Evolutionary conservation across 2,888 invertebrate genomes (phyloP), one percentile per base, ranked within the genome.

Genomic region (Cybosia mesomella): DNA sequence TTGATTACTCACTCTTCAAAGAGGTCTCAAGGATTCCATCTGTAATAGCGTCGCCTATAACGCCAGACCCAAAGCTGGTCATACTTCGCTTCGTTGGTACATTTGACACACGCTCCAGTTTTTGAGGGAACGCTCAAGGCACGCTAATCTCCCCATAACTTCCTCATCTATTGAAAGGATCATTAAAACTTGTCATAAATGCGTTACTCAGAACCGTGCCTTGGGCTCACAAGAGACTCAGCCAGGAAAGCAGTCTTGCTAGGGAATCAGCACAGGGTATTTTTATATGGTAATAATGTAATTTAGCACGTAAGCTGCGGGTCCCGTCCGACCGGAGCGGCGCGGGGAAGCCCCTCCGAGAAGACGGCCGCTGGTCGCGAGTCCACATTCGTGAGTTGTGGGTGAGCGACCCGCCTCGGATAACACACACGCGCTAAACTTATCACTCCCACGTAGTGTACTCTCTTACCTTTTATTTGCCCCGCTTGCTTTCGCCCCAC

Each of bases 321-420:
- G 67, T 54, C 11, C 36, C n/a, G 73, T 72, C 67, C 71, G 73
- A 69, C 58, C 64, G 79, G 77, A 67, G 72, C 61, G 68, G 64
- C 54, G 69, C 22, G n/a, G 21, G 24, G 0, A 10, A 13, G 58
- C 72, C 73, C 80, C 80, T 72, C 77, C 80, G 80, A 55, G 58
- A 73, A 69, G 81, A 72, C 74, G 68, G 67, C 82, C 85, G 83
- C 72, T 71, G 75, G 84, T 79, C 87, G 87, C 86, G 71, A 68
- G 69, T 72, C 76, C 86, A 83, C 84, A 85, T 86, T 87, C 82
- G 91, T 90, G 85, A 91, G 90, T 91, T 75, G 88, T 80, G 87
- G 78, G 67, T 81, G 81, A 73, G 89, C 86, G 89, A 79, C 83
- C 77, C 81, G 83, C 80, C 64, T 64, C 75, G 67, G 36, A 39